Percentiles rank a stretch among this genome's conserved stretches.
Conservation (phyloP, 2,113 vertebrate genomes). For the Rhabdomys dilectus region DNA sequence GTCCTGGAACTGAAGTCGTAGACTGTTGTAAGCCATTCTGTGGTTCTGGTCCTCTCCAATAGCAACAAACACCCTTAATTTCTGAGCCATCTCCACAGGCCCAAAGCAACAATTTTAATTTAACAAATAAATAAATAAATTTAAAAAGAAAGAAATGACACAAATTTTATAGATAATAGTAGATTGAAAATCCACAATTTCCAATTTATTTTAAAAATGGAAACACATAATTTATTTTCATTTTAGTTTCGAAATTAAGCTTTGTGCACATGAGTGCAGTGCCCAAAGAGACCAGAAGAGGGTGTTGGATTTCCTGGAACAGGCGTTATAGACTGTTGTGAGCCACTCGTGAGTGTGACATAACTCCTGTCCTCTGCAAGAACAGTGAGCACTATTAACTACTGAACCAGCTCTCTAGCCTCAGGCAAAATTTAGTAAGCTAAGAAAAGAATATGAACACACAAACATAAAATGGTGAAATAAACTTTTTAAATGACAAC, state of each 20-base stretch:
- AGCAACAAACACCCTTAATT: background rate
- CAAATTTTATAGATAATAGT: background rate
- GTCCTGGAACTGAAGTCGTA: background rate
- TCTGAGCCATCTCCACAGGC: background rate
- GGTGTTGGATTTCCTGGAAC: background rate
- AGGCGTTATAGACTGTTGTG: background rate
- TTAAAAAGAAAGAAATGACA: background rate
- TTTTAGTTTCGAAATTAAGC: background rate
- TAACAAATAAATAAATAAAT: background rate
- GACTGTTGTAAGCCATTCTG: background rate
- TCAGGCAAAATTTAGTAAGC: background rate
- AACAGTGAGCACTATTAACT: background rate
- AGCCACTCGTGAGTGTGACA: background rate
- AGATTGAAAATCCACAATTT: background rate
- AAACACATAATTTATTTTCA: background rate
- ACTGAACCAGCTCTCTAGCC: background rate
- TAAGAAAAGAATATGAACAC: background rate
- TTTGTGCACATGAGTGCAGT: background rate
- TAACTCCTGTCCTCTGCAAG: background rate
- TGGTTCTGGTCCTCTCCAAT: background rate
- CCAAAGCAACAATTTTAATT: background rate
- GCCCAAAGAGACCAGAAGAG: background rate
- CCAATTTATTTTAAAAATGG: background rate
- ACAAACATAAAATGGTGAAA: background rate
- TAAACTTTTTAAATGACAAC: background rate